Conservation (phyloP, 2,113 vertebrate genomes). For the Pteronura brasiliensis region DNA sequence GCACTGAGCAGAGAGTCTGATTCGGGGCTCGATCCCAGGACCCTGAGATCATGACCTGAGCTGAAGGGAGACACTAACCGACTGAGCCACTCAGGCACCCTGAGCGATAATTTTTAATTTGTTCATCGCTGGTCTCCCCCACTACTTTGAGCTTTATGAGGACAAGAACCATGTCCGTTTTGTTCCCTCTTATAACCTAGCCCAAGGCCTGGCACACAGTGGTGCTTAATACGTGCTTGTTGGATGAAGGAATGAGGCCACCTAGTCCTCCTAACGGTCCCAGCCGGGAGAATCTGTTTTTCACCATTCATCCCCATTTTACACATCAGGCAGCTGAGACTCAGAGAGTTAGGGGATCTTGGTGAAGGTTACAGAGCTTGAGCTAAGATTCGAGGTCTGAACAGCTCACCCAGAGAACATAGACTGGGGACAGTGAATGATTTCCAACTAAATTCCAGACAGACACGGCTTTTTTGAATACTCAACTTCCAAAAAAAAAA, state of each 20-base stretch:
- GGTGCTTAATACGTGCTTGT: background rate
- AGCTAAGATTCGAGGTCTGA: background rate
- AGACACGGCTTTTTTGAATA: background rate
- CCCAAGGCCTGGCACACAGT: background rate
- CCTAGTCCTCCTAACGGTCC: background rate
- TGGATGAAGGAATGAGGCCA: background rate
- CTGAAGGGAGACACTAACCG: background rate
- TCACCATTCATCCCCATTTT: background rate
- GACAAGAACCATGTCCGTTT: background rate
- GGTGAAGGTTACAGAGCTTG: background rate
- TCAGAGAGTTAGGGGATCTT: background rate
- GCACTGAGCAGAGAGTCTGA: background rate
- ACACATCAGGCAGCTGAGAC: background rate
- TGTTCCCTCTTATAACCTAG: background rate
- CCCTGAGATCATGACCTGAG: background rate
- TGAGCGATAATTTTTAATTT: fast-evolving
- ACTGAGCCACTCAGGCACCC: background rate
- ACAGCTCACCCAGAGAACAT: background rate
- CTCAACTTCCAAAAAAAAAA: background rate
- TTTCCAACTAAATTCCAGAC: background rate
- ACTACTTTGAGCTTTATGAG: background rate
- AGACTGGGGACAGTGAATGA: no score
- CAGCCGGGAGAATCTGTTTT: background rate
- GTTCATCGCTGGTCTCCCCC: background rate
- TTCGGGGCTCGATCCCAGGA: background rate